Conservation (phyloP, 2,888 invertebrate genomes). For the Craniophora ligustri region DNA sequence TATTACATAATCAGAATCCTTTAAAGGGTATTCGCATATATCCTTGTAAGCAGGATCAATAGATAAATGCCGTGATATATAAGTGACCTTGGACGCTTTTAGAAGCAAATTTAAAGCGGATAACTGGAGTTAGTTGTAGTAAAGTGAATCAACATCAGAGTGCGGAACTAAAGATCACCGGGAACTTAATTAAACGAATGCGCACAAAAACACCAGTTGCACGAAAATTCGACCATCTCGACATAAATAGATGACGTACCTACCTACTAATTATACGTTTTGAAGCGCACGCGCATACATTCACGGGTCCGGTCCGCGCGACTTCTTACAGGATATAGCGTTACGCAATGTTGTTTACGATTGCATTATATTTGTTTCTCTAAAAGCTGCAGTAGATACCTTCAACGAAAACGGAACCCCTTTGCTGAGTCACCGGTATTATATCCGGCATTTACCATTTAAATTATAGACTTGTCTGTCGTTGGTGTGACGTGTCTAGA, state of each 20-base stretch:
- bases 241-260: no score
- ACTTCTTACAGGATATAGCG: conserved; percentile 19
- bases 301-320: conserved; percentile 1
- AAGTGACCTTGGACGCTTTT: conserved; percentile 60
- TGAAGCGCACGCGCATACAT: conserved; percentile 22
- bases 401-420: conserved; percentile 44
- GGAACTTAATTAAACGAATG: conserved; percentile 61
- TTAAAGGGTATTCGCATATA: conserved; percentile 16
- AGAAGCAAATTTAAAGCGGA: conserved; percentile 63
- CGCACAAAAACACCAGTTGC: conserved; percentile 76
- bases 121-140: conserved; percentile 13
- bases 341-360: conserved; percentile 31
- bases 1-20: no score
- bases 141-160: not conserved
- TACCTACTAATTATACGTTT: conserved; percentile 45
- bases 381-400: conserved; percentile 14
- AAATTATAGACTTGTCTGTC: conserved; percentile 16
- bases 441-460: conserved; percentile 17
- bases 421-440: conserved; percentile 15
- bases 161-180: conserved; percentile 5
- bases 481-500: no score
- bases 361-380: conserved; percentile 35
- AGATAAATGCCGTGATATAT: conserved; percentile 62
- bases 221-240: conserved; percentile 65
- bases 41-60: conserved; percentile 43